phyloP scores from a whole-genome alignment of 2,888 invertebrate genomes.

The Macrophya annulata region DNA sequence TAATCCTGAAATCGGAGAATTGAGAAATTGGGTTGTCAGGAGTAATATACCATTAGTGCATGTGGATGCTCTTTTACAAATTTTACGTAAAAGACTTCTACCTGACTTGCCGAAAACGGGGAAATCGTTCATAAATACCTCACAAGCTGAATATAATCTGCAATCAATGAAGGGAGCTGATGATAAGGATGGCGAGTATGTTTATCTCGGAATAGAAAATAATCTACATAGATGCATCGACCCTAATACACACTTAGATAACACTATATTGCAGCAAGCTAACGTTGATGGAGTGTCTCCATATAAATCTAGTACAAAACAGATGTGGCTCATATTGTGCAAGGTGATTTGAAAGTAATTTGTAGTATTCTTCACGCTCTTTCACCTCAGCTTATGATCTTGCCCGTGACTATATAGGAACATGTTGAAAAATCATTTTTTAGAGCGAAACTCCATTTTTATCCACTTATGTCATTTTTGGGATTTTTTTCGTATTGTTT shows the following conservation, averaged over 20 bases:
- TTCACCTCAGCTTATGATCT: no score
- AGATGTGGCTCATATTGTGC: conserved; percentile 39
- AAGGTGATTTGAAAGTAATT: conserved; percentile 51
- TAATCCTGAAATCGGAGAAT: conserved; percentile 8
- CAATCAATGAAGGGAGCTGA: conserved; percentile 32
- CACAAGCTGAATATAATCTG: conserved; percentile 27
- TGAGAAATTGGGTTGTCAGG: conserved; percentile 41
- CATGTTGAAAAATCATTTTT: no score
- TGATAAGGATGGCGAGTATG: conserved; percentile 41
- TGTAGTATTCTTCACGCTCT: no score
- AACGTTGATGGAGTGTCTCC: conserved; percentile 43
- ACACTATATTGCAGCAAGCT: conserved; percentile 23
- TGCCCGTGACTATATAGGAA: no score
- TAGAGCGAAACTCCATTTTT: no score
- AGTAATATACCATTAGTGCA: conserved; percentile 12
- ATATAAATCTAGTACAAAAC: conserved; percentile 30
- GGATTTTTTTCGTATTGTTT: no score
- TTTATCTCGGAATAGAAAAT: conserved; percentile 41
- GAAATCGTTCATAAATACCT: conserved; percentile 44
- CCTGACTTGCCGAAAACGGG: conserved; percentile 41
- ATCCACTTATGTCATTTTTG: no score
- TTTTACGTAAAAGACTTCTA: conserved; percentile 39
- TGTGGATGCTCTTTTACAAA: conserved; percentile 40
- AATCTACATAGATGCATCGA: conserved; percentile 14
- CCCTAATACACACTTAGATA: neutral